Conservation (phyloP, 2,797 vertebrate species). For the Epinephelus coioides region DNA sequence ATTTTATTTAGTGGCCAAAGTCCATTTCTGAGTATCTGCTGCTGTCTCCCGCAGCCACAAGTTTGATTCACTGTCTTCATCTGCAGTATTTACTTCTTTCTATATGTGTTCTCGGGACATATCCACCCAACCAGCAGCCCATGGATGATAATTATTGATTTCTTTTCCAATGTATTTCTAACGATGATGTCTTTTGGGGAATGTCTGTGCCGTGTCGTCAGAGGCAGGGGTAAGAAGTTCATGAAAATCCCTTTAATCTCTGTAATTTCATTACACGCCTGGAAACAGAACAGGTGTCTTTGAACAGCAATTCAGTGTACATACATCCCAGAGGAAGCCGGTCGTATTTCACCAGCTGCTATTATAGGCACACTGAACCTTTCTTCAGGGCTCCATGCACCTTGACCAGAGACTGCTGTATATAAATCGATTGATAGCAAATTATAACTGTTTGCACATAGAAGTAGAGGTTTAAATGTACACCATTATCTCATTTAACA, state of each 20-base stretch:
- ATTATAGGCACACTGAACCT: slow-evolving; percentile 23
- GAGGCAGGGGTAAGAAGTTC: slow-evolving; percentile 52
- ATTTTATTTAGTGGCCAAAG: slow-evolving; percentile 17
- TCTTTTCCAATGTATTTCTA: slow-evolving; percentile 44
- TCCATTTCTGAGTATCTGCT: background rate
- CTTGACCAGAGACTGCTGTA: slow-evolving; percentile 28
- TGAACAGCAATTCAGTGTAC: slow-evolving; percentile 49
- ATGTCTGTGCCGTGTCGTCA: slow-evolving; percentile 38
- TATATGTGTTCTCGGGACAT: slow-evolving; percentile 24
- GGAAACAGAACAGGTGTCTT: slow-evolving; percentile 62
- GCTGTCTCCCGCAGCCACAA: slow-evolving; percentile 27
- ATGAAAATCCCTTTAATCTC: slow-evolving; percentile 62
- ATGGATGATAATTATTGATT: slow-evolving; percentile 68
- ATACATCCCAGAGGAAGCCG: slow-evolving; percentile 31
- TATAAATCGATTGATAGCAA: slow-evolving; percentile 11
- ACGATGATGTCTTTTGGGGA: slow-evolving; percentile 47
- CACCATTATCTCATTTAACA: background rate
- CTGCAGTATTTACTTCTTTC: slow-evolving; percentile 32
- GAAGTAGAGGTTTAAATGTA: background rate
- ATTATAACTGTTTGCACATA: slow-evolving; percentile 34
- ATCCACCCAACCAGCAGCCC: slow-evolving; percentile 21
- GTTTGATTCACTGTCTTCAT: slow-evolving; percentile 54
- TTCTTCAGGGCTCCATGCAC: slow-evolving; percentile 26
- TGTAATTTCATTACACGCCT: slow-evolving; percentile 58
- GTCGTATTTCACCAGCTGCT: slow-evolving; percentile 66